Percentiles rank a stretch among this genome's conserved stretches.
phyloP scores from a whole-genome alignment of 2,797 vertebrate genomes.

The Apodemus agrarius region DNA sequence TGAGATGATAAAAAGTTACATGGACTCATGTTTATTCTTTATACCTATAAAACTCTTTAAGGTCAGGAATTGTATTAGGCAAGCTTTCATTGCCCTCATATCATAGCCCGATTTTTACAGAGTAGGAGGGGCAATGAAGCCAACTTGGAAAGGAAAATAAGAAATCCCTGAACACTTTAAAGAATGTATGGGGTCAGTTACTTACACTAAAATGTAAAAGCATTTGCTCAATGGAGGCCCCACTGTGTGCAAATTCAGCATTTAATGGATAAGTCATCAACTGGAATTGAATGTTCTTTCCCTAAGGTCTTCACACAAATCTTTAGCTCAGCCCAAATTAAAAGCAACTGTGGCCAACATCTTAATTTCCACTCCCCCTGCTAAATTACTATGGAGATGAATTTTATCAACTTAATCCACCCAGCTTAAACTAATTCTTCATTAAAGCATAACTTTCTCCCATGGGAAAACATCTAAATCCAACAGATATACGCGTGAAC shows the following conservation, averaged over 20 bases:
- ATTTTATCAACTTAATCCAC: constrained; percentile 77
- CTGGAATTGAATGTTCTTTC: neutral
- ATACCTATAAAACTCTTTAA: neutral
- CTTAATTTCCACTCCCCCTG: constrained; percentile 68
- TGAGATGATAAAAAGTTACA: neutral
- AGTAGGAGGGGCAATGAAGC: neutral
- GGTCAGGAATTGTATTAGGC: neutral
- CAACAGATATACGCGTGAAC: constrained; percentile 67
- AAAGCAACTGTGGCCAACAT: constrained; percentile 71
- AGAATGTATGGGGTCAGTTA: neutral
- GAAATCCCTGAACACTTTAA: neutral
- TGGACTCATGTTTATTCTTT: neutral
- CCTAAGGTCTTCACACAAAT: constrained; percentile 32
- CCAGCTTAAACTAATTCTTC: constrained; percentile 80
- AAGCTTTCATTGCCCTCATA: neutral
- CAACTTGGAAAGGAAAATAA: neutral
- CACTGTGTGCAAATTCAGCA: neutral
- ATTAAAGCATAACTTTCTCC: constrained; percentile 78
- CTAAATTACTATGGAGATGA: constrained; percentile 75
- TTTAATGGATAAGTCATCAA: constrained; percentile 1
- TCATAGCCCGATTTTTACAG: constrained; percentile 15
- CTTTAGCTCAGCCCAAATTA: constrained; percentile 63
- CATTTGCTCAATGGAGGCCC: neutral
- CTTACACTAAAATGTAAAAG: constrained; percentile 23
- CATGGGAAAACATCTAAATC: constrained; percentile 72